Evolutionary conservation across 2,797 vertebrate species (phyloP), one percentile per base, ranked within the genome.

Genomic region (Falco peregrinus): DNA sequence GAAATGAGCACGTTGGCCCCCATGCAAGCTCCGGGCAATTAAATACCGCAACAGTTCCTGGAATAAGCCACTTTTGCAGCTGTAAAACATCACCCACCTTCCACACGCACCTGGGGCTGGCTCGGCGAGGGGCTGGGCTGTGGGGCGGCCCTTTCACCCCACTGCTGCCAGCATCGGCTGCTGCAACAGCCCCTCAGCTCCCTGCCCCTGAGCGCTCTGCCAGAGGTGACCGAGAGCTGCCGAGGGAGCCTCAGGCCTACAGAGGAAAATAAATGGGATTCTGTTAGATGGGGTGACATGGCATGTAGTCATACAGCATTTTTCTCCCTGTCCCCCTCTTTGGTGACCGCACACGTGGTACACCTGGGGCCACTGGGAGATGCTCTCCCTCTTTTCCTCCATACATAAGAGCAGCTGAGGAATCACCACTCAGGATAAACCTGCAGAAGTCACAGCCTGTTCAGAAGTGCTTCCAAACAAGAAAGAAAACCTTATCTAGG

Each of bases 61-160:
- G 51, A 7, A 3, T 10, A 8, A 28, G 51, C 19, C 41, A 35
- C 47, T 26, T 91, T 21, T 77, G 80, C 39, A 76, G 29, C 31
- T 6, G 0, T 6, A 19, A 15, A 39, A 0, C 57, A 33, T 37
- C 63, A 53, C 6, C 22, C 43, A 35, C 19, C 51, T 82, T 28
- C 50, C 17, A 6, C 0, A 1, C 31, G 18, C 7, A 2, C 0
- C 2, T 11, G 3, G 3, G 31, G 47, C 33, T 5, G 19, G 22
- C 31, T 77, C 17, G 4, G 50, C 15, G 8, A 61, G 35, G 67
- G 56, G 24, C 11, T 2, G 14, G 24, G 5, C 11, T 6, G 13
- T 16, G 68, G 18, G 29, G 17, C 80, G 81, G 69, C n/a, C 14
- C n/a, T 19, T 19, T 61, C 18, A 2, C 50, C 33, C 63, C 41